phyloP scores from a whole-genome alignment of 2,888 invertebrate genomes.

The Aelia acuminata region DNA sequence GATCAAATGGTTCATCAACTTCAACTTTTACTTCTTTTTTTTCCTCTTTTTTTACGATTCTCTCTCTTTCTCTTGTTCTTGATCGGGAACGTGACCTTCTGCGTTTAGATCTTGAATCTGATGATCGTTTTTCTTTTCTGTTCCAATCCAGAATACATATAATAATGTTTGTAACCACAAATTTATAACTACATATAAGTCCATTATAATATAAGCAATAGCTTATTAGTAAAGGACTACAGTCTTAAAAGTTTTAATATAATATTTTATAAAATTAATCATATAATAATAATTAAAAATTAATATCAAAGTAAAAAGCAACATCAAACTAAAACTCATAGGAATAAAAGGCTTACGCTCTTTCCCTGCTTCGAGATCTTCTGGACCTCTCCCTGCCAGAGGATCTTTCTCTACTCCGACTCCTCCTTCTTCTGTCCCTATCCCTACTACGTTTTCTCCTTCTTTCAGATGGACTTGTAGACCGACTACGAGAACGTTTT shows the following conservation, averaged over 20 bases:
- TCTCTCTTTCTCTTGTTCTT: conserved; percentile 66
- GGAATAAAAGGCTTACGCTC: conserved; percentile 65
- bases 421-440: conserved; percentile 66
- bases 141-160: not conserved
- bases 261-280: no score
- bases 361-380: conserved; percentile 68
- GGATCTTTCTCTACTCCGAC: conserved; percentile 78
- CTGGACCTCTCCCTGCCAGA: conserved; percentile 72
- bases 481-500: conserved; percentile 75
- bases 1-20: conserved; percentile 77
- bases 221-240: not conserved
- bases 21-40: conserved; percentile 74
- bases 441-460: conserved; percentile 65
- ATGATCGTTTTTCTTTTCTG: conserved; percentile 63
- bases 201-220: not conserved
- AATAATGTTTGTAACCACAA: not conserved
- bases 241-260: no score
- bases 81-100: conserved; percentile 68
- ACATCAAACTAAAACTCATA: not conserved
- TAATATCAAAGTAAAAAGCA: not conserved
- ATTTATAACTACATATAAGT: not conserved
- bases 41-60: conserved; percentile 73
- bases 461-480: conserved; percentile 72
- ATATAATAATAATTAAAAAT: no score
- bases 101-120: conserved; percentile 68